These are phyloP conservation scores for Typhlichthys subterraneus DNA, from an alignment of 2,797 vertebrate genomes.

Conservation along the genomic window DNA sequence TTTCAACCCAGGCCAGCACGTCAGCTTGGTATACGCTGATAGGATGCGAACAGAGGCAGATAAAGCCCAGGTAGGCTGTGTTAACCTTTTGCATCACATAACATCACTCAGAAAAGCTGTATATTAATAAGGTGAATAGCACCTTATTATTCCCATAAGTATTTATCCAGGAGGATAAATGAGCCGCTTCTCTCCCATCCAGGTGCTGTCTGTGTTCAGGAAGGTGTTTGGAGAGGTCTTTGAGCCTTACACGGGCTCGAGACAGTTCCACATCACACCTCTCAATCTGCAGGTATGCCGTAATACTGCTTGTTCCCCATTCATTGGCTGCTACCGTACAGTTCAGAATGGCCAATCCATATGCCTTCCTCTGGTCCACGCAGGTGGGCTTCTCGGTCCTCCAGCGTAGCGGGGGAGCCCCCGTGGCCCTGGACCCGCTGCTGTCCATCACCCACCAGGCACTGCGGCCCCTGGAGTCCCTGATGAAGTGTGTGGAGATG, in stretches of 20 bases:
- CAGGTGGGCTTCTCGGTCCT: constrained; percentile 93
- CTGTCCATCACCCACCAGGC: constrained; percentile 90
- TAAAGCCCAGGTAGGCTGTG: constrained; percentile 82
- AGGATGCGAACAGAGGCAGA: constrained; percentile 91
- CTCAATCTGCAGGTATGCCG: constrained; percentile 88
- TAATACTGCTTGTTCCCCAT: not conserved
- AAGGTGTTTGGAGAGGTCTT: constrained; percentile 84
- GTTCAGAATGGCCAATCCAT: not conserved
- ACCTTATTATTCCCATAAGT: not conserved
- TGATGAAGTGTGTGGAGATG: constrained; percentile 98
- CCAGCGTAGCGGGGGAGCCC: constrained; percentile 81
- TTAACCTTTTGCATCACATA: not conserved
- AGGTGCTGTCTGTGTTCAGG: constrained; percentile 88
- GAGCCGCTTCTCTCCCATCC: constrained; percentile 14
- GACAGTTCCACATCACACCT: constrained; percentile 90
- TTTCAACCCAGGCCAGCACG: constrained; percentile 92
- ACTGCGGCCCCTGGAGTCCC: constrained; percentile 86
- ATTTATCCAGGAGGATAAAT: not conserved
- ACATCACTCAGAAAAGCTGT: not conserved
- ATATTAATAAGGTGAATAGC: too few species aligned
- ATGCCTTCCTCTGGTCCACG: not conserved
- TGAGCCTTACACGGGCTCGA: constrained; percentile 84
- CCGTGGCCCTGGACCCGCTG: constrained; percentile 74
- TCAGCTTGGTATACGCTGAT: constrained; percentile 90
- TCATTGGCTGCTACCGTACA: not conserved